These are phyloP conservation scores for Leucoraja erinaceus DNA, from an alignment of 2,113 vertebrate species.

Conservation along the genomic window DNA sequence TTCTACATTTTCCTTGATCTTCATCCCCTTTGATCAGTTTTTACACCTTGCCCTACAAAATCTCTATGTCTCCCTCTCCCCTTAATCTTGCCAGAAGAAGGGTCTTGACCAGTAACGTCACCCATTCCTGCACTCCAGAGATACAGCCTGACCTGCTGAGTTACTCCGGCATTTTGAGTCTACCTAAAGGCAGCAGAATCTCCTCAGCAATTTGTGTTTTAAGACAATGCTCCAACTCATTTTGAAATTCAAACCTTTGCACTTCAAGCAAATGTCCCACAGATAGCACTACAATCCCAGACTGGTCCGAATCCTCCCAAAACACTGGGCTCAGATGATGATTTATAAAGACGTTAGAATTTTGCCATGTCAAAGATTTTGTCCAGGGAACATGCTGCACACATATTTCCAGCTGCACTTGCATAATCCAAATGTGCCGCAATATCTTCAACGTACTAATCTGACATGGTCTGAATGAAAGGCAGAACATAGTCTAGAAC, in stretches of 20 bases:
- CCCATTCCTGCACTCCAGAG: no score
- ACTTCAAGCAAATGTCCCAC: not conserved
- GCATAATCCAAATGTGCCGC: not conserved
- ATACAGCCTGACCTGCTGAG: no score
- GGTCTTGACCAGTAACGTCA: no score
- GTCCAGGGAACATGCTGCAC: no score
- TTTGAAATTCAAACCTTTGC: not conserved
- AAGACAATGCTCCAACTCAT: not conserved
- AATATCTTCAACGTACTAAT: not conserved
- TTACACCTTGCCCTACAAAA: no score
- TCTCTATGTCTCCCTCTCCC: no score
- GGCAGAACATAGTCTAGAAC: not conserved
- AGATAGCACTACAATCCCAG: not conserved
- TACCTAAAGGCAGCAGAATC: not conserved
- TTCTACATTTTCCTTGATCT: no score
- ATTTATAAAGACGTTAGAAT: not conserved
- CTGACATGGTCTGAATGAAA: not conserved
- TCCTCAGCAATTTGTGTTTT: not conserved
- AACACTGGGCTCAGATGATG: not conserved
- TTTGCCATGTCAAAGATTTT: no score
- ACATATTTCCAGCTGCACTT: not conserved
- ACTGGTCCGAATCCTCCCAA: no score
- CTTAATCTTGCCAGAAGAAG: no score
- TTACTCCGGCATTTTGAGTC: no score
- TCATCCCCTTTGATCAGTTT: no score